phyloP scores from a whole-genome alignment of 2,888 invertebrate species.

The Ormyrus pomaceus region DNA sequence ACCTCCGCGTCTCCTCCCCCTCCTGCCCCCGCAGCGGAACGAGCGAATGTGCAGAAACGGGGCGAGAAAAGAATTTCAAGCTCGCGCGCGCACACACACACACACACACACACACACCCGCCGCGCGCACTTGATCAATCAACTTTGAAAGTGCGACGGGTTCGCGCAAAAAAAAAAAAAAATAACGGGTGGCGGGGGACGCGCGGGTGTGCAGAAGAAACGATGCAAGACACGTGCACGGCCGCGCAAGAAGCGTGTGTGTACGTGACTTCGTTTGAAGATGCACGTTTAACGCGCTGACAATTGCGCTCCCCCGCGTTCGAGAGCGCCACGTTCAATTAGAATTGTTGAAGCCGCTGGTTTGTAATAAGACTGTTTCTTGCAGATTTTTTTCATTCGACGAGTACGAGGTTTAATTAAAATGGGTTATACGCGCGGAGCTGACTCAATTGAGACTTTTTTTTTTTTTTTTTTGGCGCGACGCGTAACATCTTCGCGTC shows the following conservation, averaged over 20 bases:
- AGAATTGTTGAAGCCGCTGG: too few species aligned
- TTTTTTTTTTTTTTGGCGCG: too few species aligned
- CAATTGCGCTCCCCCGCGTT: not conserved
- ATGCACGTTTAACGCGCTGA: conserved; percentile 18
- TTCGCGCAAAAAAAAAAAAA: not conserved
- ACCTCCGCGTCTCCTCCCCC: not conserved
- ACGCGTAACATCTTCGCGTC: too few species aligned
- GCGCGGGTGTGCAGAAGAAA: too few species aligned
- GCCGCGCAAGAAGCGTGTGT: not conserved
- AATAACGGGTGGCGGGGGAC: not conserved
- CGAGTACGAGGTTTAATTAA: too few species aligned
- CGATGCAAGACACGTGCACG: too few species aligned
- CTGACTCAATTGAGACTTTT: too few species aligned
- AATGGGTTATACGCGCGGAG: too few species aligned
- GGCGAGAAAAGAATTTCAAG: conserved; percentile 2
- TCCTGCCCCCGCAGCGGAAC: not conserved
- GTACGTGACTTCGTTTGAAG: conserved; percentile 38
- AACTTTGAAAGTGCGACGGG: conserved; percentile 28
- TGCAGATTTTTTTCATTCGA: too few species aligned
- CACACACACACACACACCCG: not conserved
- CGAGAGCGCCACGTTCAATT: too few species aligned
- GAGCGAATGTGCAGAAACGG: conserved; percentile 12
- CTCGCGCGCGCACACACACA: too few species aligned
- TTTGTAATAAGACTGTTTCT: not conserved
- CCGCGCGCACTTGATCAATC: conserved; percentile 21